Evolutionary conservation across 2,113 vertebrate genomes (phyloP), one percentile per base, ranked within the genome.

Genomic region (Monopterus albus): DNA sequence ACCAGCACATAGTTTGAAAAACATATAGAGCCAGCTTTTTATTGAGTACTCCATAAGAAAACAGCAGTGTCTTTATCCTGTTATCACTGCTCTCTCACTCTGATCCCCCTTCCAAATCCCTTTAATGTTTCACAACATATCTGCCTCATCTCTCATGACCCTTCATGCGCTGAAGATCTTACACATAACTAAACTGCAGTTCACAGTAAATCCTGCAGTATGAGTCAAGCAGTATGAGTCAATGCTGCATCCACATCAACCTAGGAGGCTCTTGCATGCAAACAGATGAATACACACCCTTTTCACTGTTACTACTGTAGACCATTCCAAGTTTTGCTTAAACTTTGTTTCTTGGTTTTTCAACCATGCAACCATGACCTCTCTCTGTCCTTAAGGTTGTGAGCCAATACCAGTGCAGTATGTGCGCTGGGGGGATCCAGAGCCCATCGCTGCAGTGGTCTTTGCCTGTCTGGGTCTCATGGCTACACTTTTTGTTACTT

Each of bases 361-460:
- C 64, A 46, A 72, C n/a, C 0, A 9, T 36, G 5, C 4, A 5
- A 6, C 26, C 2, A 2, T 59, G 4, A 20, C 65, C 13, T 40
- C 39, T 62, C 13, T 53, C 6, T 14, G 4, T 62, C 46, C 90
- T 89, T 84, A 60, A 99, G 98, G 96, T 28, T 99, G 98, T 89
- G 95, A 96, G 66, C 93, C 95, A 13, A 98, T 99, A 57, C 96
- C 96, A 9, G 97, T 99, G 11, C 94, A 98, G 81, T 99, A 95
- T 51, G 95, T 99, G 47, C 94, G 94, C 50, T 99, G 98, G 98
- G 95, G 96, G 0, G 96, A 99, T 68, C 98, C 98, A 0, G 98
- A 99, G 65, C 97, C 97, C 12, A 98, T 99, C 17, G 98, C 96
- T 49, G 97, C 98, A 0, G 96, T 99, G 59, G 97, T 96, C 64